Evolutionary conservation across 2,113 vertebrate genomes (phyloP), one percentile per base, ranked within the genome.

Genomic region (Blennius ocellaris): DNA sequence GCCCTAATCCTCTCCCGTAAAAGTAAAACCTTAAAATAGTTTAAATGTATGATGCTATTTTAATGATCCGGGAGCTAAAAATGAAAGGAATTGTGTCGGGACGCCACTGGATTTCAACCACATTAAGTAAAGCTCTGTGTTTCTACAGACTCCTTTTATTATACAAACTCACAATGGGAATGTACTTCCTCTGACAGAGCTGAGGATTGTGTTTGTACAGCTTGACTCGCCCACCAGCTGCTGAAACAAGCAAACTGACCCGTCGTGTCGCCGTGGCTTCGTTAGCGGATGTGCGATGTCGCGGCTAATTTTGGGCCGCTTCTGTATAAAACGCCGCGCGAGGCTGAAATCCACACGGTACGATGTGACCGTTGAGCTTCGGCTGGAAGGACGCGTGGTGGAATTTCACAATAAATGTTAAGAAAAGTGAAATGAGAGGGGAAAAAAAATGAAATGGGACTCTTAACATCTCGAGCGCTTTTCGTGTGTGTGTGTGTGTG

Each of bases 361-460:
- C n/a, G n/a, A n/a, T n/a, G n/a, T n/a, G n/a, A n/a, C n/a, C 4
- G 21, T 78, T 90, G 74, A 85, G 30, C 15, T 48, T 68, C 50
- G 40, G 44, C 72, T n/a, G 58, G 60, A 16, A 2, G 37, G 56
- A 76, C 54, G 12, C 49, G 67, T 70, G 73, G 14, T 74, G 66
- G 73, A 83, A 86, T 64, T 76, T 59, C 15, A 75, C 62, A 36
- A 57, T 82, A 65, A 87, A 2, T 48, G 11, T 65, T 30, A 2
- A 30, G 21, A 30, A 30, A 30, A 30, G 21, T 30, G 21, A 30
- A 12, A 10, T 74, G 21, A 52, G 21, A 41, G 2, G n/a, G n/a
- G n/a, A n/a, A n/a, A n/a, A 30, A 63, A 41, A 43, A 69, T 53
- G 39, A 55, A 55, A 64, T 14, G 15, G 9, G 39, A 54, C 17